Evolutionary conservation across 2,113 vertebrate species (phyloP), one percentile per base, ranked within the genome.

Genomic region (Euleptes europaea): DNA sequence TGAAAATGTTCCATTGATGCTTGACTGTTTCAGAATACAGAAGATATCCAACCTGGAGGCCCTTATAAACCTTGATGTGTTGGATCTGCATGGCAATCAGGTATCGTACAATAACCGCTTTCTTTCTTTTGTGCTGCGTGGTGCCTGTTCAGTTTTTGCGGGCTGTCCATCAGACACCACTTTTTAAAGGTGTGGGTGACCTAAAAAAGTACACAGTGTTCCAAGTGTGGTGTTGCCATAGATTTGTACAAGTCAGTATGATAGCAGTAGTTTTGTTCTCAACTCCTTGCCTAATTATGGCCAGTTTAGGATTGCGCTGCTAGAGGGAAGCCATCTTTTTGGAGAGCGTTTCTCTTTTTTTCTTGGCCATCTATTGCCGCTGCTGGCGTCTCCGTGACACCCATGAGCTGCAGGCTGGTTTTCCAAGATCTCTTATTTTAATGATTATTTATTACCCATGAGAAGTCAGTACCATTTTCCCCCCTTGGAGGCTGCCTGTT

Each of bases 61-160:
- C 80, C 93, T 99, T 80, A 96, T 93, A 91, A 97, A 94, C 90
- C 97, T 99, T 42, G 97, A 98, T 89, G 97, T 99, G 72, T 95
- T 99, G 95, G 99, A 99, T 91, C 96, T 99, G 69, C 99, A 99
- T 91, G 97, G 97, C 91, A 99, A 99, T 95, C 97, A 99, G 98
- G 98, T 99, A 97, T 80, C 11, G n/a, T 90, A 31, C 1, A 70
- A 3, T 19, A 82, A 79, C 11, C 66, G 7, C 11, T 17, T 49
- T 17, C 5, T 31, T 5, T 21, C 21, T 40, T 21, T 35, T 23
- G 28, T 3, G 19, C 60, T 2, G 23, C 23, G n/a, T 23, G 35
- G n/a, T 49, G 17, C 15, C 33, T 60, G 5, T 57, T 57, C 35
- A 2, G 10, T 78, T 60, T 60, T 57, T 26, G 14, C 8, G 33